Base-by-base conservation (phyloP, 2,113 vertebrate species). In the Puffinus mauretanicus region DNA sequence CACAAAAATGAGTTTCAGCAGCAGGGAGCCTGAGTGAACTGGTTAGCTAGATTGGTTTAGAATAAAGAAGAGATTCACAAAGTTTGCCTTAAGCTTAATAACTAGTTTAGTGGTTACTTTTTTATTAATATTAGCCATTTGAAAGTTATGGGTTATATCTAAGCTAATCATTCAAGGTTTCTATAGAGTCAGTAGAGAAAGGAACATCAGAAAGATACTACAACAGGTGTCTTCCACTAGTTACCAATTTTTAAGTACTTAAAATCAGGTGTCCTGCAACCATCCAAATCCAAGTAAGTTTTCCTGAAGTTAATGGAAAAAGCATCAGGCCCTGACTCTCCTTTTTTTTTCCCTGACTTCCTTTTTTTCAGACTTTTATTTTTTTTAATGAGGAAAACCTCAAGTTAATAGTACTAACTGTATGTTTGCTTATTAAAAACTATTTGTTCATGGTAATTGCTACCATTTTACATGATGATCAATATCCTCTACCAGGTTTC, bases 371-470 rank as follows among this genome's bases (percentile, higher is more conserved):
- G 3, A 15, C 2, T 8, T 58, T 38, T 30, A 4, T 17, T 73
- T 64, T 64, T 72, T 52, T 46, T 19, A 70, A 84, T 57, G 22
- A 85, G 62, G 49, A 87, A 96, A 95, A 51, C 1, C 32, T 70
- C 29, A 67, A 87, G 44, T 92, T 88, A 82, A 60, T 60, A 65
- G 19, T 46, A 65, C 25, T 60, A 81, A 85, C 40, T 66, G 10
- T 80, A 65, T 85, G 26, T 95, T 95, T 94, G 64, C 66, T 90
- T 93, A 88, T 94, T 93, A 94, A 94, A 96, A 84, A 61, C 40
- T 92, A 86, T 95, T 87, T 97, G 95, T 82, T 94, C 91, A 96
- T 95, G 78, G n/a, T 89, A 96, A 97, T 94, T 95, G 54, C 88
- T 86, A 82, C 52, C 54, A 96, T 88, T 96, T 96, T 94, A 90